Base-by-base conservation (phyloP, 2,113 vertebrate genomes). In the Periophthalmodon schlosseri region DNA sequence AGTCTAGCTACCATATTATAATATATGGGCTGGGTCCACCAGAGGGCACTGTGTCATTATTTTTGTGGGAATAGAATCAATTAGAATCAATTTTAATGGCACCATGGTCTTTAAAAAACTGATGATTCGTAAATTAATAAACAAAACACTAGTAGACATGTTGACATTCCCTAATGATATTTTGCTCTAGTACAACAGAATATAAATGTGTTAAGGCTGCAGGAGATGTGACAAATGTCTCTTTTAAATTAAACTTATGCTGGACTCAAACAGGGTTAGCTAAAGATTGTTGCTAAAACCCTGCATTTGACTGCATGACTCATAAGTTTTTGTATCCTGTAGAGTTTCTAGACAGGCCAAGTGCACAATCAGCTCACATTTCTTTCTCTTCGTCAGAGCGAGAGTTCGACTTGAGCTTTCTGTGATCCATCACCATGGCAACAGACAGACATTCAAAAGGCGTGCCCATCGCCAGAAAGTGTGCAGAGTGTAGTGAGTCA, bases 341-440 rank as follows among this genome's bases (percentile, higher is more conserved):
- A 14, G 39, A 9, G 72, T 73, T 23, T 47, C 36, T 76, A 78
- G 70, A 79, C 74, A 39, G 78, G 63, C 34, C 8, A 67, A 1
- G 4, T 68, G 54, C 49, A n/a, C 68, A 82, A 76, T 82, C 76
- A 5, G 82, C 79, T 84, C 89, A 77, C 81, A 81, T 85, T 87
- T 85, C 75, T 70, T 34, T 74, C 72, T 79, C 60, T 20, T 68
- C 76, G 0, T 47, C 52, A 74, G 83, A 82, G 72, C 56, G 56
- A 70, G 46, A 73, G 57, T 14, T 57, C 67, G 70, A 65, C 9
- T 11, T 69, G 20, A 13, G 50, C 68, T 69, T 79, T 75, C 72
- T 56, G 66, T 60, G 75, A 73, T 74, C 69, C 67, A 66, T 91
- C 83, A 54, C 87, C 82, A 87, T 89, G 84, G 85, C 74, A 88